These are phyloP conservation scores for Brachynemurus nebulosus DNA, from an alignment of 2,888 invertebrate genomes.

Conservation along the genomic window DNA sequence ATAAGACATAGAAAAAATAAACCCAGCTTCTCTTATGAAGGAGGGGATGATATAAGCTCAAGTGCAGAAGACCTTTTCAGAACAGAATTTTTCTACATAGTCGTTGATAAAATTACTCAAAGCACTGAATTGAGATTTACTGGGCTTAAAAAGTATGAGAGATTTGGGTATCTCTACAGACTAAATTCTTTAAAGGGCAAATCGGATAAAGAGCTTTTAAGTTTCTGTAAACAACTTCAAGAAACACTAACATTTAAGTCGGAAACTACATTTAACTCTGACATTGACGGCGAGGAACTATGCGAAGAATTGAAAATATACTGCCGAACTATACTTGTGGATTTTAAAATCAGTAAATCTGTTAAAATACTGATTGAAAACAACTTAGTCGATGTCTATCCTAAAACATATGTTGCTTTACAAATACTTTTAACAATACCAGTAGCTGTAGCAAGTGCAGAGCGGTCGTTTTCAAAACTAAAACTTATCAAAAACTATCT, in stretches of 20 bases:
- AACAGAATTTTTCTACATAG: no score
- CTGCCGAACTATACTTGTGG: neutral
- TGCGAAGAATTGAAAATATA: slow-evolving; percentile 10
- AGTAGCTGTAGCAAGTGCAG: slow-evolving; percentile 8
- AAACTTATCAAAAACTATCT: slow-evolving; percentile 13
- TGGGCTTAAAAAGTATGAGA: neutral
- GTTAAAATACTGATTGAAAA: neutral
- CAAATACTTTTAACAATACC: slow-evolving; percentile 8
- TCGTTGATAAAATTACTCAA: no score
- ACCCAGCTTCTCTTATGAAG: no score
- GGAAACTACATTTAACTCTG: neutral
- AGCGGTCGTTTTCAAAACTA: slow-evolving; percentile 13
- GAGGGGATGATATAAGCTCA: no score
- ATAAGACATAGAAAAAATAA: no score
- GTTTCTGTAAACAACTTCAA: neutral
- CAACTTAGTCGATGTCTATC: neutral
- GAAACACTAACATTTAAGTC: neutral
- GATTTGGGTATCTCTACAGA: neutral
- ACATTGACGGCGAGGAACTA: neutral
- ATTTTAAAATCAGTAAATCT: neutral
- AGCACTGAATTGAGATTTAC: neutral
- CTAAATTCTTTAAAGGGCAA: neutral
- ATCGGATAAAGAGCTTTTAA: neutral
- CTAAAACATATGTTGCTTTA: neutral
- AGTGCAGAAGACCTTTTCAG: no score